Base-by-base conservation (phyloP, 2,797 vertebrate genomes). In the Novumbra hubbsi region DNA sequence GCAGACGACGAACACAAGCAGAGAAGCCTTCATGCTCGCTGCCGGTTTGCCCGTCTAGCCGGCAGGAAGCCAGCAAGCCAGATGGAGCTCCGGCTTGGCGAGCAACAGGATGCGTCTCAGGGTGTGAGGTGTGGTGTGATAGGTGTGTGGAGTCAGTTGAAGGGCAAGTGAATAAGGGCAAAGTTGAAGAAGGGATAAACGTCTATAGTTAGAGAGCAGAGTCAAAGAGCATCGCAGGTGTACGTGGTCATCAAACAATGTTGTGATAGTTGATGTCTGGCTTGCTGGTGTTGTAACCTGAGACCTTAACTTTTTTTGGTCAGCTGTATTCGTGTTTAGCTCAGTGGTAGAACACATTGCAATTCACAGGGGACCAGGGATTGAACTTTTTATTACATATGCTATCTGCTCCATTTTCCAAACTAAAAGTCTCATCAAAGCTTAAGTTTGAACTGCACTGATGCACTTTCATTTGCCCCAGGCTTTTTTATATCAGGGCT, bases 121-220 rank as follows among this genome's bases (percentile, higher is more conserved):
- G 50, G 81, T 83, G 86, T 74, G 83, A 88, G 72, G 27, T 66
- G 80, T 50, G 1, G 32, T 38, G 70, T 60, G 55, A 38, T 60
- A 68, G 76, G 72, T 65, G 76, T 78, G 63, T 78, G 68, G 34
- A 34, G 38, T 38, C 57, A 38, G 73, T 68, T 83, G 73, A 89
- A 90, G 88, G 88, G 73, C 84, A 81, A 76, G 76, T 69, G 68
- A 68, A 73, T 80, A 82, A 85, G 81, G 81, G 45, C 80, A 68
- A 49, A 71, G 38, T 76, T 73, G 60, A 71, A 12, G 68, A 38
- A 52, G 68, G 9, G 69, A 38, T 62, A 11, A 38, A 34, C 66
- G 52, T 67, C 62, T 67, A 70, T 48, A 21, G 30, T 27, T 34
- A 24, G 16, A n/a, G 2, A 2, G 24, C 27, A 49, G 50, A 52